phyloP scores from a whole-genome alignment of 1,140 invertebrate species.

The Littorina saxatilis region DNA sequence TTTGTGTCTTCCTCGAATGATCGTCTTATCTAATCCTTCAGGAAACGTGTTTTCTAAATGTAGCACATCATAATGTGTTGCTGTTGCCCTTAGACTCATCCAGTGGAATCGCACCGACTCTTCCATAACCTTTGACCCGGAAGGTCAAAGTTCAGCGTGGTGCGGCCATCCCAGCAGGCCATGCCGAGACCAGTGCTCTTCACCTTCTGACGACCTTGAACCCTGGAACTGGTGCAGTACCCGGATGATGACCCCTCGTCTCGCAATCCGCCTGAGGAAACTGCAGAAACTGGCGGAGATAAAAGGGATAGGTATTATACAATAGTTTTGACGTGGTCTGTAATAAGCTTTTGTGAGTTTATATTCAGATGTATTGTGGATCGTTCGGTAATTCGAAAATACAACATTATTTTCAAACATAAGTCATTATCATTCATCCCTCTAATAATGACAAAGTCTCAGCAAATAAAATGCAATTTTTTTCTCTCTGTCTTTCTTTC shows the following conservation, averaged over 20 bases:
- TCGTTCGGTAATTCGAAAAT: background rate
- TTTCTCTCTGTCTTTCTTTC: too few species aligned
- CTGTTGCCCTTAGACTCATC: too few species aligned
- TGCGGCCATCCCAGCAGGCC: constrained; percentile 39
- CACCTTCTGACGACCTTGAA: constrained; percentile 26
- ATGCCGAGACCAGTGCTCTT: constrained; percentile 34
- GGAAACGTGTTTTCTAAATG: too few species aligned
- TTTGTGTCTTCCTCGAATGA: too few species aligned
- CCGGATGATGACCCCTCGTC: constrained; percentile 47
- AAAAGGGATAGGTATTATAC: constrained; percentile 23
- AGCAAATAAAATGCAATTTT: too few species aligned
- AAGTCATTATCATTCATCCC: too few species aligned
- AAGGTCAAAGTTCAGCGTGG: constrained; percentile 16
- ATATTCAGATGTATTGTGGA: background rate
- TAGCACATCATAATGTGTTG: too few species aligned
- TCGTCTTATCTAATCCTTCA: too few species aligned
- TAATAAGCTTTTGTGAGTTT: background rate
- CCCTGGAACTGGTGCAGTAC: constrained; percentile 49
- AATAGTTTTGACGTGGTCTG: too few species aligned
- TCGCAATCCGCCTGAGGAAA: constrained; percentile 34
- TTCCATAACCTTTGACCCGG: constrained; percentile 26
- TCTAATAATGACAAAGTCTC: too few species aligned
- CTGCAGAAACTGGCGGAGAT: constrained; percentile 38
- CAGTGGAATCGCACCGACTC: constrained; percentile 14
- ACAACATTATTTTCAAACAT: too few species aligned